Base-by-base conservation (phyloP, 2,113 vertebrate genomes). In the Tachysurus vachellii region DNA sequence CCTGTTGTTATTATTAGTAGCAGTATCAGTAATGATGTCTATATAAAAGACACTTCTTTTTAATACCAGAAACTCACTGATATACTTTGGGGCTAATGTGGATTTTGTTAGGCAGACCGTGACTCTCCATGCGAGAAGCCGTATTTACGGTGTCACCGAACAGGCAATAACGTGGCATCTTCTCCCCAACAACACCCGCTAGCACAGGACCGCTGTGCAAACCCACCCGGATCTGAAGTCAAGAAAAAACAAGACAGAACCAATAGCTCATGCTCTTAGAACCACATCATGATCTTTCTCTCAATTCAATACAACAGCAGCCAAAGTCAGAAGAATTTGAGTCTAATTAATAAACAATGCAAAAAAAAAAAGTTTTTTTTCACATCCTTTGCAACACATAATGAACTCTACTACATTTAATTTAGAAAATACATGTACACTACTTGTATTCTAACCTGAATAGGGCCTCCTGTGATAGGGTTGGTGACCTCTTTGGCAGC, bases 121-220 rank as follows among this genome's bases (percentile, higher is more conserved):
- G 95, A 64, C 94, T 95, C 89, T 96, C 95, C 94, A 92, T 96
- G 47, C 93, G 90, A 23, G 94, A 96, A 70, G 94, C 94, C 14
- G 93, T 95, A 87, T 96, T 96, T 68, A 96, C 95, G 0, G 94
- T 93, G 85, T 96, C 95, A 53, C 94, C 96, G 92, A 96, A 96
- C 83, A 96, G 93, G 80, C 89, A 92, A 87, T 94, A 94, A 0
- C 95, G 91, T 0, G 94, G 92, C 94, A 95, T 97, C 92, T 97
- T 96, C 83, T 96, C 93, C 28, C 95, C 95, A 42, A 95, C 94
- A 9, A 95, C 94, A 23, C 95, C 94, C 61, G 95, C 93, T 85
- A 96, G 88, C 44, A 93, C 94, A 0, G 93, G 91, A 71, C 95
- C 95, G 0, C 92, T 95, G 19, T 95, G 94, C 28, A 97, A 92